Evolutionary conservation across 2,888 invertebrate species (phyloP).

Genomic region (Heteropelma amictum): DNA sequence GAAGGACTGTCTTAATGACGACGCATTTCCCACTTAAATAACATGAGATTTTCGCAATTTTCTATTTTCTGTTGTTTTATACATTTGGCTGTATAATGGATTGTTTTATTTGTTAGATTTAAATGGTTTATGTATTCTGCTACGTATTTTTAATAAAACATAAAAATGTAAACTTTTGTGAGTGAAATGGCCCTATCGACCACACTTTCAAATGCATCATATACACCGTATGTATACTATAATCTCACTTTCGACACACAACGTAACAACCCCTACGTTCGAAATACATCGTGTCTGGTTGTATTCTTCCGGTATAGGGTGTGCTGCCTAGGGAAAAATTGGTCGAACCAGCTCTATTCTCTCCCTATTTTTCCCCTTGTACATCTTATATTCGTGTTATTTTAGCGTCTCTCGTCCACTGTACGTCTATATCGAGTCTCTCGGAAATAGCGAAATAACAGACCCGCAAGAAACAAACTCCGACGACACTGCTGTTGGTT

Average conservation of each 20-base stretch:
- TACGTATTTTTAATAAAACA: too few species aligned
- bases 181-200: too few species aligned
- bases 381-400: slow-evolving; percentile 1
- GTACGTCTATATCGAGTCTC: slow-evolving; percentile 4
- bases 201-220: too few species aligned
- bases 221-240: background rate
- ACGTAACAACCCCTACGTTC: background rate
- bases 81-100: too few species aligned
- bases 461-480: background rate
- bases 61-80: too few species aligned
- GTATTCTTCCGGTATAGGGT: slow-evolving; percentile 5
- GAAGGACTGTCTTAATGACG: too few species aligned
- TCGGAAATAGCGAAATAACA: slow-evolving; percentile 37
- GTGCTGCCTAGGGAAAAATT: slow-evolving; percentile 10
- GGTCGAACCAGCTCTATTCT: slow-evolving; percentile 2
- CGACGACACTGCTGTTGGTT: background rate
- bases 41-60: too few species aligned
- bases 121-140: too few species aligned
- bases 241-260: too few species aligned
- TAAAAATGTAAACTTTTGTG: too few species aligned
- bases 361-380: background rate
- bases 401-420: background rate
- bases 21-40: too few species aligned
- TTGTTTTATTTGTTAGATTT: too few species aligned
- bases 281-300: background rate